Evolutionary conservation across 2,888 invertebrate genomes (phyloP).

Genomic region (Epinotia brunnichana): DNA sequence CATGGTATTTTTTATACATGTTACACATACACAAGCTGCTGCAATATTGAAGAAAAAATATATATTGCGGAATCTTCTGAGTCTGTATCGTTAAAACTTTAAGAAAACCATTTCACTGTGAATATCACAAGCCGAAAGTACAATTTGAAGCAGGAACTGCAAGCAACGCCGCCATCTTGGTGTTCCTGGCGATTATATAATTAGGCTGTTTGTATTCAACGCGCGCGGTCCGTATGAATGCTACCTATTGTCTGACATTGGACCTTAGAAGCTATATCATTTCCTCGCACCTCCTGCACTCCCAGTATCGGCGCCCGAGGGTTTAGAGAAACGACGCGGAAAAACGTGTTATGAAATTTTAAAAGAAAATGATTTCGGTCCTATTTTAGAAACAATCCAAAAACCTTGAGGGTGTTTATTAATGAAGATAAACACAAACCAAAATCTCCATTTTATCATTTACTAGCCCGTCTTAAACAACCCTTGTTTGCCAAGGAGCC

Average conservation of each 20-base stretch:
- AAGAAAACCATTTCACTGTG: constrained; percentile 57
- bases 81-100: constrained; percentile 46
- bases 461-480: constrained; percentile 59
- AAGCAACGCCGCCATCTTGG: constrained; percentile 70
- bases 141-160: constrained; percentile 51
- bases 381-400: constrained; percentile 32
- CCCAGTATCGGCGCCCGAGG: constrained; percentile 46
- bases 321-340: constrained; percentile 47
- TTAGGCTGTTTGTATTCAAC: constrained; percentile 80
- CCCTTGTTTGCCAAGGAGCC: constrained; percentile 76
- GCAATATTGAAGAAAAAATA: not conserved
- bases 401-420: constrained; percentile 50
- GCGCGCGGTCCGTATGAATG: constrained; percentile 77
- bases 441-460: constrained; percentile 63
- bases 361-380: constrained; percentile 54
- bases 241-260: constrained; percentile 83
- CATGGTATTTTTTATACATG: not conserved
- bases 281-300: constrained; percentile 74
- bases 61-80: constrained; percentile 21
- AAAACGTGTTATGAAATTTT: constrained; percentile 71
- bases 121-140: constrained; percentile 60
- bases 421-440: constrained; percentile 58
- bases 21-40: not conserved
- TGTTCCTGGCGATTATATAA: constrained; percentile 64
- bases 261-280: constrained; percentile 82